These are phyloP conservation scores for Willisornis vidua DNA, from an alignment of 2,113 vertebrate genomes.

Conservation along the genomic window DNA sequence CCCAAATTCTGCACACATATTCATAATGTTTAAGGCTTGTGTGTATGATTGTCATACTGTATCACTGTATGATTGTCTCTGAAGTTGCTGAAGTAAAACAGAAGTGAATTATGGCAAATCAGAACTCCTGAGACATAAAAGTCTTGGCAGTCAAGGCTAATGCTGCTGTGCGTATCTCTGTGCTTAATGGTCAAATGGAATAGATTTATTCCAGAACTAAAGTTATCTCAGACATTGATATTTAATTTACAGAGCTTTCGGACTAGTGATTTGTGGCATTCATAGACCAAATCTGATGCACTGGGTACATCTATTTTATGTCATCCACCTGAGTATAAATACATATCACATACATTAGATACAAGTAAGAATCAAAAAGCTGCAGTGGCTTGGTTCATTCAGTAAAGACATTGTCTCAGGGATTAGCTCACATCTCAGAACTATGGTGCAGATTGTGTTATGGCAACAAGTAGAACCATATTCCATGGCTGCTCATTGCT, in stretches of 20 bases:
- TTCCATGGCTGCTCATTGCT: neutral
- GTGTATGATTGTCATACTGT: neutral
- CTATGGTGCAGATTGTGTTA: neutral
- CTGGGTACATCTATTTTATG: neutral
- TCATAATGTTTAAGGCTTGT: conserved; percentile 13
- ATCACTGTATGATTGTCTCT: neutral
- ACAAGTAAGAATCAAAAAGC: neutral
- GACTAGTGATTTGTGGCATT: neutral
- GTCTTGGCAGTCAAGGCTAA: neutral
- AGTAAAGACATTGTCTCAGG: neutral
- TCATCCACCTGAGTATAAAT: neutral
- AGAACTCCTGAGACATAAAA: conserved; percentile 8
- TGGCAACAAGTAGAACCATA: neutral
- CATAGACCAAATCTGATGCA: neutral
- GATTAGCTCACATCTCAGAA: neutral
- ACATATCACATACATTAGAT: neutral
- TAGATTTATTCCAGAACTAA: neutral
- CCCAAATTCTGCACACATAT: neutral
- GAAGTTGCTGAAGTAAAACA: neutral
- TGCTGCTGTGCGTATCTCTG: neutral
- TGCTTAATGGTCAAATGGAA: neutral
- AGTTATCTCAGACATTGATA: neutral
- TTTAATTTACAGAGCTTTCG: neutral
- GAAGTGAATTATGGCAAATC: conserved; percentile 8
- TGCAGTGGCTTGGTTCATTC: neutral